Evolutionary conservation across 2,113 vertebrate species (phyloP).

Genomic region (Silurus meridionalis): DNA sequence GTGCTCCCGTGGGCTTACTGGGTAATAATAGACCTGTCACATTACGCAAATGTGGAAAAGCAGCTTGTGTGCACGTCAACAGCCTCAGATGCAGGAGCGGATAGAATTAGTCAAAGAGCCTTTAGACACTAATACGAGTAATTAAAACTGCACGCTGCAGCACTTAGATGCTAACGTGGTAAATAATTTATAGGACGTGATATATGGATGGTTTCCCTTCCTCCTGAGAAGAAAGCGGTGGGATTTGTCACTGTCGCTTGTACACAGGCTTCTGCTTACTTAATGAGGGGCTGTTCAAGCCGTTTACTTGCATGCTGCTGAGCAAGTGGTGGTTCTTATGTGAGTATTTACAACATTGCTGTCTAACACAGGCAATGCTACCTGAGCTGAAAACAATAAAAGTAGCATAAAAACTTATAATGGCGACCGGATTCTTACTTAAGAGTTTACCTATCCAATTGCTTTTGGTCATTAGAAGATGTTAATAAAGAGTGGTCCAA

Average conservation of each 20-base stretch:
- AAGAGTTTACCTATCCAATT: conserved; percentile 10
- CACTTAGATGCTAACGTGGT: conserved; percentile 77
- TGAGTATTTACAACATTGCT: conserved; percentile 12
- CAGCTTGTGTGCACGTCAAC: conserved; percentile 62
- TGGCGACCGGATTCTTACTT: background rate
- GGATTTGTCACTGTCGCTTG: conserved; percentile 70
- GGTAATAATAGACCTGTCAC: conserved; percentile 84
- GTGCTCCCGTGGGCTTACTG: conserved; percentile 78
- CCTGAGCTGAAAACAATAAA: conserved; percentile 3
- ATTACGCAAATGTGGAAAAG: conserved; percentile 80
- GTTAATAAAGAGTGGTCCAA: conserved; percentile 70
- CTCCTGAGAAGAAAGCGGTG: conserved; percentile 68
- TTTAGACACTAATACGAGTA: conserved; percentile 79
- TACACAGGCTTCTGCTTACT: conserved; percentile 34
- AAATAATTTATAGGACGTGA: conserved; percentile 78
- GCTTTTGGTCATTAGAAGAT: conserved; percentile 56
- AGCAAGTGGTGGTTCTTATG: conserved; percentile 13
- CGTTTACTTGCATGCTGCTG: background rate
- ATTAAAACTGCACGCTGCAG: conserved; percentile 76
- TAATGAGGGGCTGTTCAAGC: conserved; percentile 38
- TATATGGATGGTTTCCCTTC: conserved; percentile 73
- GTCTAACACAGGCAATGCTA: background rate
- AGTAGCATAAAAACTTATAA: background rate
- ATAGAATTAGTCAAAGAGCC: conserved; percentile 79
- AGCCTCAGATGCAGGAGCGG: conserved; percentile 61